Conservation (phyloP, 2,797 vertebrate genomes). For the Tokudaia tokunoshimensis region DNA sequence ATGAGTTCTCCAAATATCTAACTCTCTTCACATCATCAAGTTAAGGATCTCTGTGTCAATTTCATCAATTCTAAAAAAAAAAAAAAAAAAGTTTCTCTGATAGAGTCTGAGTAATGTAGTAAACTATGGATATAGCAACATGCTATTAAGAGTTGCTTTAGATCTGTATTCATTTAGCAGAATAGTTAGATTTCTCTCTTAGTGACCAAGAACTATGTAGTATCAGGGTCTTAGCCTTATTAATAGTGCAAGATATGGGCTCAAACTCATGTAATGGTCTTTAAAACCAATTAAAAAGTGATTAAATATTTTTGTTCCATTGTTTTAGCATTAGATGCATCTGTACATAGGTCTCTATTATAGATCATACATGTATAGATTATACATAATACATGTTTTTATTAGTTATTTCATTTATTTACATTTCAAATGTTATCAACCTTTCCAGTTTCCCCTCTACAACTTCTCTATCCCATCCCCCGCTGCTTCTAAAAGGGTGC, state of each 20-base stretch:
- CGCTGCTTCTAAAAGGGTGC: too few species aligned
- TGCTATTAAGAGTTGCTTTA: neutral
- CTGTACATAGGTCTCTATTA: neutral
- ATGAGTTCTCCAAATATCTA: neutral
- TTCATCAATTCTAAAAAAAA: neutral
- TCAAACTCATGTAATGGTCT: neutral
- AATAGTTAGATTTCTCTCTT: neutral
- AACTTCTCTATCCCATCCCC: too few species aligned
- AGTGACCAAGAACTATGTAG: neutral
- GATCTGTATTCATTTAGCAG: neutral
- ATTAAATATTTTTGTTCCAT: neutral
- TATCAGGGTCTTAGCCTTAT: neutral
- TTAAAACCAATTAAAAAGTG: neutral
- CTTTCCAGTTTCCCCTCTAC: too few species aligned
- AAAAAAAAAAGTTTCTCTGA: neutral
- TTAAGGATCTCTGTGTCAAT: neutral
- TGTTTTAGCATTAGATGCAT: neutral
- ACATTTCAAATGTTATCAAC: too few species aligned
- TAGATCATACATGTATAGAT: neutral
- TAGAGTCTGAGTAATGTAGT: neutral
- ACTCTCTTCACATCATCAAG: neutral
- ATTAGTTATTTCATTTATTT: too few species aligned
- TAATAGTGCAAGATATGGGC: neutral
- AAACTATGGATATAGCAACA: neutral
- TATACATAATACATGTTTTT: neutral